Percentiles rank a stretch among this genome's conserved stretches.
Evolutionary conservation across 2,888 invertebrate genomes (phyloP).

Genomic region (Andrena bicolor): DNA sequence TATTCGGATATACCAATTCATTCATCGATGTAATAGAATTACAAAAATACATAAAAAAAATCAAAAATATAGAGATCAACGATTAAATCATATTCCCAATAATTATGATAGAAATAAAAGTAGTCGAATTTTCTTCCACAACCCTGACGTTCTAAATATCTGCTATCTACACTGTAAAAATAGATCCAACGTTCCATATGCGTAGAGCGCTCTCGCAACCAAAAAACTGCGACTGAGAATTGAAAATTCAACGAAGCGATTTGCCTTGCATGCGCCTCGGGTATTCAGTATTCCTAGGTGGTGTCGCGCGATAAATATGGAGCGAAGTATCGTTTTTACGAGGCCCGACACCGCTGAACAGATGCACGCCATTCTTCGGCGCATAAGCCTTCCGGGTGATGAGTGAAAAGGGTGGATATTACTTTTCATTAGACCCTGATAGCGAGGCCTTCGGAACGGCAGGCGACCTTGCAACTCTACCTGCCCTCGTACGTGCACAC

Average conservation of each 20-base stretch:
- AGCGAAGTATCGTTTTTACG: constrained; percentile 24
- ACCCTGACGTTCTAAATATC: not conserved
- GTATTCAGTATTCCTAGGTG: not conserved
- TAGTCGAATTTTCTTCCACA: no score
- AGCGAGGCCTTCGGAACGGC: constrained; percentile 43
- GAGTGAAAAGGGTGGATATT: constrained; percentile 46
- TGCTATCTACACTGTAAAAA: not conserved
- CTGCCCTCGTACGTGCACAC: constrained; percentile 1
- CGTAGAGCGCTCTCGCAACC: not conserved
- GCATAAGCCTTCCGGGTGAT: constrained; percentile 21
- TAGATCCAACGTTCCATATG: not conserved
- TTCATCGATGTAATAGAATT: no score
- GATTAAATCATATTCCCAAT: no score
- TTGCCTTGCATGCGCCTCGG: not conserved
- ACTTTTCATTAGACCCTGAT: constrained; percentile 49
- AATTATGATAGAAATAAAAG: no score
- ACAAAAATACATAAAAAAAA: no score
- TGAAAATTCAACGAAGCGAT: not conserved
- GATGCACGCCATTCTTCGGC: constrained; percentile 10
- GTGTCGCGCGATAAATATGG: constrained; percentile 8
- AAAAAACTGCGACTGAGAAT: not conserved
- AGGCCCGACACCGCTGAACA: constrained; percentile 14
- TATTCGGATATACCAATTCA: no score
- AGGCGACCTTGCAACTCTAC: constrained; percentile 57
- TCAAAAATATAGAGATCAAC: no score